These are phyloP conservation scores for Chaetogeoica ovagalla DNA, from an alignment of 2,888 invertebrate species.

Conservation along the genomic window DNA sequence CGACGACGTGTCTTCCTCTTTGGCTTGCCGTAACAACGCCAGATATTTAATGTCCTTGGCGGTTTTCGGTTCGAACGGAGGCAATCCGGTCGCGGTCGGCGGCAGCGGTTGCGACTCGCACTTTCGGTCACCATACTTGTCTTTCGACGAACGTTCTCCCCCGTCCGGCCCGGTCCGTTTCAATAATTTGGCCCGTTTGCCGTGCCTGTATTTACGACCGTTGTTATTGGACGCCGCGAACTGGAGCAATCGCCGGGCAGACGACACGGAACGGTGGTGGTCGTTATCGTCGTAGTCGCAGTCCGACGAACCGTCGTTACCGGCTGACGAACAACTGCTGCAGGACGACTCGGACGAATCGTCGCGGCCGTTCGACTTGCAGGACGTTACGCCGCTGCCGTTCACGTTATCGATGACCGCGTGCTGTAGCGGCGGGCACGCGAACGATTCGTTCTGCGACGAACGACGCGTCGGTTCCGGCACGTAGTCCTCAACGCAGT, in stretches of 20 bases:
- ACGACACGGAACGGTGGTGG: constrained; percentile 15
- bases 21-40: constrained; percentile 78
- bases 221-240: constrained; percentile 40
- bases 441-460: constrained; percentile 1
- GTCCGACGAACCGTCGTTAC: constrained; percentile 28
- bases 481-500: constrained; percentile 21
- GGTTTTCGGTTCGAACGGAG: constrained; percentile 75
- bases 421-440: constrained; percentile 23
- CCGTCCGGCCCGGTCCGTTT: constrained; percentile 54
- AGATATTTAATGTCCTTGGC: constrained; percentile 83
- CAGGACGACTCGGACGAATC: neutral
- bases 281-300: constrained; percentile 30
- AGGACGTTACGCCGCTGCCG: neutral
- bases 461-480: constrained; percentile 28
- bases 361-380: neutral
- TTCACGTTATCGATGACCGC: constrained; percentile 11
- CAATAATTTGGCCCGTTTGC: constrained; percentile 56
- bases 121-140: neutral
- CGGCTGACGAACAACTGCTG: constrained; percentile 27
- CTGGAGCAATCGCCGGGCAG: constrained; percentile 32
- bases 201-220: constrained; percentile 56
- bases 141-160: constrained; percentile 3
- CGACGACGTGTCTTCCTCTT: constrained; percentile 61
- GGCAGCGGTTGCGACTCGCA: neutral
- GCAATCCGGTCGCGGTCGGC: neutral